Conservation (phyloP, 2,888 invertebrate genomes). For the Allolobophora icterica region DNA sequence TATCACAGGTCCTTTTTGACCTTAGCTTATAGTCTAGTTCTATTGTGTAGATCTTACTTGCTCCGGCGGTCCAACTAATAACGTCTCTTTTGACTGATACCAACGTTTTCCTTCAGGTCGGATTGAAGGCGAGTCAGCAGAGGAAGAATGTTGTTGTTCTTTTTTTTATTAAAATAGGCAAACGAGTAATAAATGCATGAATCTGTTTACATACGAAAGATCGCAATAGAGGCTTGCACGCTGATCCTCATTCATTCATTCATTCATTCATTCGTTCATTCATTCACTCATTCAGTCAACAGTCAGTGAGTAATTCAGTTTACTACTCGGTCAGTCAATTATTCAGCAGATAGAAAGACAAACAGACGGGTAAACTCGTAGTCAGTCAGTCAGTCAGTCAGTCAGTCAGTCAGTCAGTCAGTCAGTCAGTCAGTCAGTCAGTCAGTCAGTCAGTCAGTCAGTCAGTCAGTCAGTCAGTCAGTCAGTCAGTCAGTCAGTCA, state of each 20-base stretch:
- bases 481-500: no score
- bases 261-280: background rate
- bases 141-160: background rate
- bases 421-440: no score
- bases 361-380: no score
- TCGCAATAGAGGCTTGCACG: no score
- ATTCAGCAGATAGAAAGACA: no score
- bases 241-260: background rate
- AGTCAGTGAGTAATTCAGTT: no score
- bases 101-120: background rate
- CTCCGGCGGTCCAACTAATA: background rate
- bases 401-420: no score
- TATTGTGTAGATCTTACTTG: background rate
- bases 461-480: no score
- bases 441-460: no score
- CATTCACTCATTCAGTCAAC: no score
- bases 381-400: no score
- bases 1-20: constrained; percentile 17
- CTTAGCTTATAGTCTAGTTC: background rate
- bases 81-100: background rate
- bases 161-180: background rate
- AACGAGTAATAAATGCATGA: background rate
- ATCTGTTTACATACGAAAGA: background rate
- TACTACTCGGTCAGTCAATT: no score
- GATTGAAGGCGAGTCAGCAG: background rate